These are phyloP conservation scores for Yponomeuta malinellus DNA, from an alignment of 2,888 invertebrate genomes.

Conservation along the genomic window DNA sequence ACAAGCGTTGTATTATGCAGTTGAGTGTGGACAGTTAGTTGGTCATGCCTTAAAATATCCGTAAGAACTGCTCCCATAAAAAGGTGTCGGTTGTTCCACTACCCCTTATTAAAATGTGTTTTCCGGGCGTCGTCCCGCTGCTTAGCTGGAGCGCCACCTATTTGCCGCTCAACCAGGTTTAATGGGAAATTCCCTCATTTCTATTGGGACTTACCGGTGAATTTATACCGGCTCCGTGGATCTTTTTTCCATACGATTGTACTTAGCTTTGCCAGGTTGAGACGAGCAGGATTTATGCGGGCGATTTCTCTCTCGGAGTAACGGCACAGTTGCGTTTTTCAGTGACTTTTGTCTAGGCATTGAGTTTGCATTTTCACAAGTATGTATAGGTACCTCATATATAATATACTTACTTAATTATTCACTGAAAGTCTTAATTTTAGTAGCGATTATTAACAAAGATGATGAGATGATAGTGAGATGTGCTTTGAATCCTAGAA, in stretches of 20 bases:
- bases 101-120: slow-evolving; percentile 65
- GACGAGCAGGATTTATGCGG: slow-evolving; percentile 24
- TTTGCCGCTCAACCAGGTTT: slow-evolving; percentile 60
- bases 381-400: neutral
- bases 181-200: slow-evolving; percentile 66
- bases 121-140: slow-evolving; percentile 46
- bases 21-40: no score
- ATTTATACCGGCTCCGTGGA: slow-evolving; percentile 56
- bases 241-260: slow-evolving; percentile 66
- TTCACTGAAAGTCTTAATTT: no score
- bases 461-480: no score
- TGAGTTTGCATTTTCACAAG: neutral
- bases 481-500: no score
- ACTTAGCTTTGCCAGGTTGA: slow-evolving; percentile 28
- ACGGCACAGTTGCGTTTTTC: neutral
- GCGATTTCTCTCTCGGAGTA: slow-evolving; percentile 1
- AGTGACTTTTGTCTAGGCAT: neutral
- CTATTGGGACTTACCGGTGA: slow-evolving; percentile 62
- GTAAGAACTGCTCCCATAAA: slow-evolving; percentile 17
- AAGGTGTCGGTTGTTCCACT: slow-evolving; percentile 25
- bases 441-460: no score
- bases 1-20: no score
- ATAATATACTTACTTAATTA: neutral
- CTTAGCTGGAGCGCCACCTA: slow-evolving; percentile 59
- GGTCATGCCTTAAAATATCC: no score